Percentiles rank a stretch among this genome's conserved stretches.
Evolutionary conservation across 2,888 invertebrate genomes (phyloP).

Genomic region (Apamea sordens): DNA sequence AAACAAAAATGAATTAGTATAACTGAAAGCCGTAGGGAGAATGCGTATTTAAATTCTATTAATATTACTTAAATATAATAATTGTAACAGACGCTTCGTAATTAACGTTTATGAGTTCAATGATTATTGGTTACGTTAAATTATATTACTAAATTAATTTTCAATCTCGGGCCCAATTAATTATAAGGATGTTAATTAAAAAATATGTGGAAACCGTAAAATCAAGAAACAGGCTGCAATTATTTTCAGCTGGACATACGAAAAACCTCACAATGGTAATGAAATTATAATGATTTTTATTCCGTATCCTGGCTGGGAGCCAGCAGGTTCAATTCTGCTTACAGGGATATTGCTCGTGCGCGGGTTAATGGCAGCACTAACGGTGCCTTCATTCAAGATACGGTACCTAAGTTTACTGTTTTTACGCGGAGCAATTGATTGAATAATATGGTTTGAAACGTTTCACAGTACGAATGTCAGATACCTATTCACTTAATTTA

Average conservation of each 20-base stretch:
- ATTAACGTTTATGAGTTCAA: slow-evolving; percentile 31
- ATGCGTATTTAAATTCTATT: slow-evolving; percentile 30
- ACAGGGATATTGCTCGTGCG: slow-evolving; percentile 33
- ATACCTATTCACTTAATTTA: background rate
- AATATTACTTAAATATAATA: slow-evolving; percentile 12
- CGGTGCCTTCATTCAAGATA: slow-evolving; percentile 28
- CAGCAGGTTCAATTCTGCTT: slow-evolving; percentile 48
- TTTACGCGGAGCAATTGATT: slow-evolving; percentile 8
- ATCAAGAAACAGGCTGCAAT: background rate
- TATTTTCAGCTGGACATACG: slow-evolving; percentile 5
- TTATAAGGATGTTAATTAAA: slow-evolving; percentile 8
- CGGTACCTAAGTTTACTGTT: slow-evolving; percentile 17
- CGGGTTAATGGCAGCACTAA: slow-evolving; percentile 36
- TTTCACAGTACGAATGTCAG: background rate
- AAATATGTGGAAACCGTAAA: background rate
- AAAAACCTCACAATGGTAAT: slow-evolving; percentile 35
- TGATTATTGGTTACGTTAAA: slow-evolving; percentile 17
- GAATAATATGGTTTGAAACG: background rate
- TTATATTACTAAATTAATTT: slow-evolving; percentile 12
- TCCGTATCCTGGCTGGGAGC: slow-evolving; percentile 41
- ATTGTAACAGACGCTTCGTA: slow-evolving; percentile 32
- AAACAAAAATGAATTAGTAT: slow-evolving; percentile 59
- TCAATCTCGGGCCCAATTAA: slow-evolving; percentile 16
- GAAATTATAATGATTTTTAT: slow-evolving; percentile 47
- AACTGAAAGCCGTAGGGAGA: slow-evolving; percentile 53